phyloP scores from a whole-genome alignment of 2,113 vertebrate species.

The Ictidomys tridecemlineatus region DNA sequence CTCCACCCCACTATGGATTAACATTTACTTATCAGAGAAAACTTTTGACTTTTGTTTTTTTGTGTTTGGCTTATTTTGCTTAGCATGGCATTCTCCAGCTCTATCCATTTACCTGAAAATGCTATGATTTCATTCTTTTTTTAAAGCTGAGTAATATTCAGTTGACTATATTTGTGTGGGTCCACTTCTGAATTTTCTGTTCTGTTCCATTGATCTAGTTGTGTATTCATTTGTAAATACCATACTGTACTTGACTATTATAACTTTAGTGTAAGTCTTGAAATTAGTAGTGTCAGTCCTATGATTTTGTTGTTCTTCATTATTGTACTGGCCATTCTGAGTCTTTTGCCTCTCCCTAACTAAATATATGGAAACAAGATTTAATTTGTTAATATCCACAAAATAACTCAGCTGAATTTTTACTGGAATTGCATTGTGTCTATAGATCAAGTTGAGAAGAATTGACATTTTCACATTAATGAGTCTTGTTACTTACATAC shows the following conservation, averaged over 20 bases:
- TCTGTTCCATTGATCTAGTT: neutral
- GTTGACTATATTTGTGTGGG: no score
- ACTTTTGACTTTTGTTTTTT: no score
- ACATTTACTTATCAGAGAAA: no score
- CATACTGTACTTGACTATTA: neutral
- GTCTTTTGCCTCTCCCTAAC: neutral
- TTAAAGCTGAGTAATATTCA: no score
- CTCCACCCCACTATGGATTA: no score
- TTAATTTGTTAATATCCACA: neutral
- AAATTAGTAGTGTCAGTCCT: neutral
- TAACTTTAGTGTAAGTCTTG: neutral
- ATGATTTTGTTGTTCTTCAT: neutral
- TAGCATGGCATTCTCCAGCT: no score
- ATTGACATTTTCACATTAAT: neutral
- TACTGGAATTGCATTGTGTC: neutral
- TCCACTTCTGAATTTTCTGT: no score
- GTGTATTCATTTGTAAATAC: neutral
- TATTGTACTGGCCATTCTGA: neutral
- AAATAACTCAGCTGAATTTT: neutral
- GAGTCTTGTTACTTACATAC: neutral
- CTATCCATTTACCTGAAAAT: no score
- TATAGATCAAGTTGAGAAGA: neutral
- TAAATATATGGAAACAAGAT: neutral
- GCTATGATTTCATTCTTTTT: no score
- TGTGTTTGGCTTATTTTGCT: no score